Evolutionary conservation across 2,888 invertebrate genomes (phyloP), one percentile per base, ranked within the genome.

Genomic region (Eretmocerus hayati): DNA sequence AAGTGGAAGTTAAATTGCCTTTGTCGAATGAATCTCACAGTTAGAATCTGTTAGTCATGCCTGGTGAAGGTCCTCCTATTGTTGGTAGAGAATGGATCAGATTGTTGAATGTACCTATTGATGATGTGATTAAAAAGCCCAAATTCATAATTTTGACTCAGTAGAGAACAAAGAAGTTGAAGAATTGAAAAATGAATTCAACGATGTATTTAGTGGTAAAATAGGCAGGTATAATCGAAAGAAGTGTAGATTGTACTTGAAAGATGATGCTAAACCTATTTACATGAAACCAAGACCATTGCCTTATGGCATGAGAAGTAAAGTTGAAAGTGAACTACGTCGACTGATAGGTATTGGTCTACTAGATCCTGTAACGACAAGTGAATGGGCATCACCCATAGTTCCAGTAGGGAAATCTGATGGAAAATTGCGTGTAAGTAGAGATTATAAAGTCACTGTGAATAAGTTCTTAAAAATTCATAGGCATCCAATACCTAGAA

Each of bases 161-260:
- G n/a, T n/a, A n/a, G n/a, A n/a, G n/a, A n/a, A n/a, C n/a, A n/a
- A n/a, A n/a, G 18, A 16, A 8, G 9, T 8, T 35, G 35, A 18
- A 35, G 2, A 35, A 9, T 4, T 35, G 16, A 35, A 9, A 4
- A 15, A 15, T 18, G 18, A 35, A 15, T 35, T 5, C 5, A 13
- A 35, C 9, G 18, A 13, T 9, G 9, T 35, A 15, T 53, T 53
- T 18, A 40, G 30, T 9, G 40, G 31, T 16, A 20, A 41, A 6
- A 50, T 46, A 1, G 47, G 47, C 1, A 13, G 46, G 16, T 50
- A 39, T 31, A 52, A 44, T 16, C 49, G 46, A 43, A 46, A 46
- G 23, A 54, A 37, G 15, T 41, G 35, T 2, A 50, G 40, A 32
- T 45, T 54, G 16, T 22, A 54, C 16, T 42, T 51, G 37, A 55